Percentiles rank a stretch among this genome's conserved stretches.
These are phyloP conservation scores for Dendronephthya gigantea DNA, from an alignment of 64 coral and sea anemone genomes.

Conservation along the genomic window DNA sequence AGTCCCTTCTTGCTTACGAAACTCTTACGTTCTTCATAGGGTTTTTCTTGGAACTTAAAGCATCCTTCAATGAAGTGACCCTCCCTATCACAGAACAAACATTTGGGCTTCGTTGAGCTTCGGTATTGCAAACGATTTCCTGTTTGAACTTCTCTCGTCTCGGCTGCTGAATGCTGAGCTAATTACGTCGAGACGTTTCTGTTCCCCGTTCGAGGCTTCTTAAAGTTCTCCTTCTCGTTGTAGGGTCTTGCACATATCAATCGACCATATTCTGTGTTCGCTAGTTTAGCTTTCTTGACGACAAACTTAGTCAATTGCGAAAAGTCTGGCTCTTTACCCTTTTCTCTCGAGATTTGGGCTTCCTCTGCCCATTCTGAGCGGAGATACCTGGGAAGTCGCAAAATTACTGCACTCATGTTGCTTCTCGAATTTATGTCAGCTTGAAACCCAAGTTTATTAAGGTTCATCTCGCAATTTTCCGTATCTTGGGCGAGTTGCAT, in stretches of 20 bases:
- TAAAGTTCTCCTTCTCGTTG: neutral
- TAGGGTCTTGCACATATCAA: neutral
- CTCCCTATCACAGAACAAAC: neutral
- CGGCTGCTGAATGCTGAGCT: neutral
- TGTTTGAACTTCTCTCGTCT: neutral
- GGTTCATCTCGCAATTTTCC: neutral
- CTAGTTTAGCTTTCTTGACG: neutral
- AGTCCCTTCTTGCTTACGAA: neutral
- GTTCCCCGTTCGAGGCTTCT: neutral
- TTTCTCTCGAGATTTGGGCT: neutral
- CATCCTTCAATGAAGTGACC: neutral
- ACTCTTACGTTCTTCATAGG: neutral
- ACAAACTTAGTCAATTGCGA: neutral
- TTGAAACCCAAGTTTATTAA: conserved; percentile 10
- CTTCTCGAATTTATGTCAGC: conserved; percentile 13
- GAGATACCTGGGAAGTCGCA: neutral
- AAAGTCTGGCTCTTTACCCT: neutral
- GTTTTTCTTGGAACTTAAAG: neutral
- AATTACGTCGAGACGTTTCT: neutral
- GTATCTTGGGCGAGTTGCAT: neutral
- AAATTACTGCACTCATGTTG: conserved; percentile 12
- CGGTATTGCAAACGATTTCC: neutral
- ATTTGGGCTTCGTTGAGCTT: neutral
- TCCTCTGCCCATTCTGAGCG: neutral
- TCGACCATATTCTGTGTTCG: neutral